Conservation (phyloP, 2,113 vertebrate genomes). For the Aix galericulata region DNA sequence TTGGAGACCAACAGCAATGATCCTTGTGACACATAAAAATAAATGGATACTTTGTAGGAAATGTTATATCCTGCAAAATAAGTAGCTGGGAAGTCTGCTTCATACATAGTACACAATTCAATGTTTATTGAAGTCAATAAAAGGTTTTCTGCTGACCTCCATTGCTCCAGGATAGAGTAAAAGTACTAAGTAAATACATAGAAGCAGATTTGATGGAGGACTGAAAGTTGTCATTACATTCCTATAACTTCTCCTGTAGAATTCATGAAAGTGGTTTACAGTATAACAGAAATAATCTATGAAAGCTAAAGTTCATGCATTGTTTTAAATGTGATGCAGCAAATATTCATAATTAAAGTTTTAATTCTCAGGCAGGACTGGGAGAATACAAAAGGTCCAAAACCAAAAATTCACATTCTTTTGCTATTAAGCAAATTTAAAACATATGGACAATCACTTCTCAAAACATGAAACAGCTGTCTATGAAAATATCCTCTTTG, state of each 20-base stretch:
- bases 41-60: neutral
- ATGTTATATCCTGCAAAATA: neutral
- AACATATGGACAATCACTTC: neutral
- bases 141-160: neutral
- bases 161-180: neutral
- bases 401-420: neutral
- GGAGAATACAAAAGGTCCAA: neutral
- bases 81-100: neutral
- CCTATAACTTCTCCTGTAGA: neutral
- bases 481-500: neutral
- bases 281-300: neutral
- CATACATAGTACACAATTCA: neutral
- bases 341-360: neutral
- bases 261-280: neutral
- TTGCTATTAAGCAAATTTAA: neutral
- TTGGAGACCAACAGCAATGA: neutral
- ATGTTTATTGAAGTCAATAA: neutral
- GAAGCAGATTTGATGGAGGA: neutral
- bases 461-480: neutral
- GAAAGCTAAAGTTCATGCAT: neutral
- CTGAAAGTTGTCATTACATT: neutral
- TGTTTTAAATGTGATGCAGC: neutral
- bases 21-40: neutral
- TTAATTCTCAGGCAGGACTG: neutral
- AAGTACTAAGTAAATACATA: neutral